Evolutionary conservation across 2,797 vertebrate species (phyloP).

Genomic region (Gallinago solitaria): DNA sequence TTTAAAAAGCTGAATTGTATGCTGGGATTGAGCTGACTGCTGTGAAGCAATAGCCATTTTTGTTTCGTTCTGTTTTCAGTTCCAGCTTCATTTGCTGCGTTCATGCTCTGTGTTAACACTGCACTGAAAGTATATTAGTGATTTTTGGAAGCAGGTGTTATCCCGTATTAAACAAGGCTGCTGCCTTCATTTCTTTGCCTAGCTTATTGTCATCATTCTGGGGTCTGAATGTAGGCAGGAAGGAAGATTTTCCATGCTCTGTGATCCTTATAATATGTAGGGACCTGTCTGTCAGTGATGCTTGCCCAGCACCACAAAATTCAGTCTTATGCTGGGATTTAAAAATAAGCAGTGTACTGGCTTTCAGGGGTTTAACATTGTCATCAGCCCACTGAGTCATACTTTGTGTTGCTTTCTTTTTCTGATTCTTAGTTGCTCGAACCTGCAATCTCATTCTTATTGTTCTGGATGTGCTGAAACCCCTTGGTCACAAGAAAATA

Average conservation of each 20-base stretch:
- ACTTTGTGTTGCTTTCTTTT: background rate
- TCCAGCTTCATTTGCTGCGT: background rate
- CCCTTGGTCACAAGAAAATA: conserved; percentile 95
- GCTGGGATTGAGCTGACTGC: background rate
- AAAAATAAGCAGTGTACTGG: background rate
- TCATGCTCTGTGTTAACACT: background rate
- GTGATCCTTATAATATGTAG: background rate
- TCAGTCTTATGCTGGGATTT: background rate
- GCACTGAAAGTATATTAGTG: background rate
- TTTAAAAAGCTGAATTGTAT: background rate
- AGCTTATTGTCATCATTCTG: background rate
- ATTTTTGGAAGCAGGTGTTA: background rate
- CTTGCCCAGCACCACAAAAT: background rate
- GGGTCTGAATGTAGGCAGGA: background rate
- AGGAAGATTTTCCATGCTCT: background rate
- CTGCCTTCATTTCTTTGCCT: background rate
- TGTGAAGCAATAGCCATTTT: background rate
- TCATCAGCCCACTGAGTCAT: background rate
- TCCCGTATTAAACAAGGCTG: background rate
- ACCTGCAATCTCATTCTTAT: conserved; percentile 98
- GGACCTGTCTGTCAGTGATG: background rate
- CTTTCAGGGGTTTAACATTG: background rate
- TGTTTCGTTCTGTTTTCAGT: background rate
- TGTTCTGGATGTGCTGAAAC: conserved; percentile 96
- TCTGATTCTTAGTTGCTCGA: conserved; percentile 86